Conservation (phyloP, 2,888 invertebrate genomes). For the Drosophila anceps region DNA sequence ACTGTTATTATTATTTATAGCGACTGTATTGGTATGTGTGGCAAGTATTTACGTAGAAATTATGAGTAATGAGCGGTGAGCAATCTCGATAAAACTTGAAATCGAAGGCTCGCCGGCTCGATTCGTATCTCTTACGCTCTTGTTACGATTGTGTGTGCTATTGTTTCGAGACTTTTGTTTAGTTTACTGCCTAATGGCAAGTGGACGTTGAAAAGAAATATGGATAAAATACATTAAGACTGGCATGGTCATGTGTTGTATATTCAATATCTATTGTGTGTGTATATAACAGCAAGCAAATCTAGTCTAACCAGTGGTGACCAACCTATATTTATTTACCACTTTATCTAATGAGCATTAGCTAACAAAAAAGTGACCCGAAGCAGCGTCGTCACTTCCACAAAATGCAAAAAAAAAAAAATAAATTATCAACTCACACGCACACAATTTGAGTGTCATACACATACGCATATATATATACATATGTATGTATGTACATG, state of each 20-base stretch:
- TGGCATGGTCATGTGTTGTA: constrained; percentile 23
- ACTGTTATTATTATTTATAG: constrained; percentile 35
- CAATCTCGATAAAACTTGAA: constrained; percentile 64
- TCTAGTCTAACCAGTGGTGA: constrained; percentile 65
- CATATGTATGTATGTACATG: not conserved
- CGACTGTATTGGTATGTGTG: constrained; percentile 23
- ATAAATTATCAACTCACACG: constrained; percentile 11
- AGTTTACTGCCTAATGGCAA: constrained; percentile 30
- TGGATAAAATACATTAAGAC: constrained; percentile 52
- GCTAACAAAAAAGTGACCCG: constrained; percentile 40
- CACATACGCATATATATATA: not conserved
- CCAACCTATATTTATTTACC: constrained; percentile 58
- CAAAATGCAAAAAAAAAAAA: constrained; percentile 19
- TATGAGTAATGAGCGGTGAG: constrained; percentile 73
- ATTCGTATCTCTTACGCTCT: constrained; percentile 12
- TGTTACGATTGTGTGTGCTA: constrained; percentile 29
- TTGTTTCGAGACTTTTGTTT: constrained; percentile 14
- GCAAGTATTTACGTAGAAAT: constrained; percentile 46
- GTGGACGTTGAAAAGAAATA: constrained; percentile 27
- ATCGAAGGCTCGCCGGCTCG: constrained; percentile 26
- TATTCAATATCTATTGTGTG: not conserved
- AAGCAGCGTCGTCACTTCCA: constrained; percentile 36
- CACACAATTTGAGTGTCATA: constrained; percentile 16
- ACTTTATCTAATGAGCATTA: constrained; percentile 46
- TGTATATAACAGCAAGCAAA: constrained; percentile 35